A percentile compares a stretch with the other conserved stretches of the same genome.
Conservation (phyloP, 2,113 vertebrate species). For the Taurulus bubalis region DNA sequence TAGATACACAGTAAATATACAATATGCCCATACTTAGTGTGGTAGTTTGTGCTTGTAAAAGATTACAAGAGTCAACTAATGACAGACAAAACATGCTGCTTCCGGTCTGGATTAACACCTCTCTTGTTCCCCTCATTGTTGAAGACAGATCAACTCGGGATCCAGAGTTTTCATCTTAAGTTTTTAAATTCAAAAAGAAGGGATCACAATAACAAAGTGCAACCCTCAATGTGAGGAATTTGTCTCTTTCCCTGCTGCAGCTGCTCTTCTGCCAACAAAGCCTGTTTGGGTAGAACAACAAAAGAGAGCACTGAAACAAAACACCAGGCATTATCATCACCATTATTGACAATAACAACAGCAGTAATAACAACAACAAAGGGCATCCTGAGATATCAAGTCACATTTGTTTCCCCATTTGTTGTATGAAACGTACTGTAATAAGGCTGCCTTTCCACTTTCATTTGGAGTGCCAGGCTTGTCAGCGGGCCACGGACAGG, state of each 20-base stretch:
- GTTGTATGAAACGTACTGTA: slow-evolving; percentile 67
- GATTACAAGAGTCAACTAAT: slow-evolving; percentile 47
- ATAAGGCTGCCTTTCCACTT: slow-evolving; percentile 78
- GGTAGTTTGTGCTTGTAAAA: slow-evolving; percentile 57
- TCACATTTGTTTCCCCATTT: slow-evolving; percentile 75
- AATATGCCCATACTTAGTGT: slow-evolving; percentile 48
- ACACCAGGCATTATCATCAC: slow-evolving; percentile 68
- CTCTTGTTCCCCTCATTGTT: slow-evolving; percentile 54
- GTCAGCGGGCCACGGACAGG: slow-evolving; percentile 72
- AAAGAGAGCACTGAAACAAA: slow-evolving; percentile 64
- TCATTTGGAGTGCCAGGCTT: slow-evolving; percentile 70
- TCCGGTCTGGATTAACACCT: slow-evolving; percentile 38
- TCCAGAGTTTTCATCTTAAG: slow-evolving; percentile 51
- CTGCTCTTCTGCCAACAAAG: slow-evolving; percentile 58
- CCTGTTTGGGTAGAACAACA: slow-evolving; percentile 62
- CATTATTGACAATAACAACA: slow-evolving; percentile 75
- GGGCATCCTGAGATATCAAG: slow-evolving; percentile 74
- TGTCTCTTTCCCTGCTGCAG: slow-evolving; percentile 52
- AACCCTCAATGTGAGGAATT: slow-evolving; percentile 36
- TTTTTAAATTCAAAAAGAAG: slow-evolving; percentile 53
- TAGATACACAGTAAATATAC: slow-evolving; percentile 67
- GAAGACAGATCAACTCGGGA: slow-evolving; percentile 46
- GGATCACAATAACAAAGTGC: slow-evolving; percentile 56
- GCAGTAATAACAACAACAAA: slow-evolving; percentile 75
- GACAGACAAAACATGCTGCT: slow-evolving; percentile 40